Evolutionary conservation across 2,797 vertebrate genomes (phyloP), one percentile per base, ranked within the genome.

Genomic region (Eidolon dupreanum): DNA sequence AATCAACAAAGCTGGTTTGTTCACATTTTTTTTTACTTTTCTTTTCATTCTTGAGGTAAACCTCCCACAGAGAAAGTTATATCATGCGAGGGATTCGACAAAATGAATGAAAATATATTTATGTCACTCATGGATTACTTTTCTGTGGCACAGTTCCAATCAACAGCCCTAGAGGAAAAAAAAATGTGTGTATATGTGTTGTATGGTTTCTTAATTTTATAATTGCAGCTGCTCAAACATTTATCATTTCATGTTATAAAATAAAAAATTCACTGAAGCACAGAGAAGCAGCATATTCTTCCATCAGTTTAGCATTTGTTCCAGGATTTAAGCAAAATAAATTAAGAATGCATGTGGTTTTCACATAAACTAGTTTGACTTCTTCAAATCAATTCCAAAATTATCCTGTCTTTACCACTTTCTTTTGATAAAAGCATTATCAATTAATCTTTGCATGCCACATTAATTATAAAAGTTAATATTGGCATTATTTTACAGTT

Each of bases 21-120:
- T 98, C 97, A 96, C 99, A 99, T 99, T 98, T 98, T 99, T 98
- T 73, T 98, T 97, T 96, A 33, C 98, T 98, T 98, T 98, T 98
- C 97, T 98, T 97, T 91, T 75, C 75, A 73, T 90, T 98, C 97
- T 97, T 98, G 98, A 95, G 97, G 94, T 96, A 98, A 98, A 97
- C 98, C 98, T 98, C 98, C 98, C 98, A 97, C 98, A 49, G 97
- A 98, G 98, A 98, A 97, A 96, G 98, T 98, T 98, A 97, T 96
- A 13, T 96, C 98, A 97, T 85, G 96, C 95, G 93, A 98, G 93
- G 93, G 97, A 98, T 97, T 98, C 95, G 97, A 87, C 91, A 98
- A 97, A 98, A 98, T 65, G 92, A 96, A 98, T 97, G 97, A 97
- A 98, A 98, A 98, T 97, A 59, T 96, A 96, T 96, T 97, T 92